These are phyloP conservation scores for Rhinolophus sinicus DNA, from an alignment of 2,113 vertebrate genomes.

Conservation along the genomic window DNA sequence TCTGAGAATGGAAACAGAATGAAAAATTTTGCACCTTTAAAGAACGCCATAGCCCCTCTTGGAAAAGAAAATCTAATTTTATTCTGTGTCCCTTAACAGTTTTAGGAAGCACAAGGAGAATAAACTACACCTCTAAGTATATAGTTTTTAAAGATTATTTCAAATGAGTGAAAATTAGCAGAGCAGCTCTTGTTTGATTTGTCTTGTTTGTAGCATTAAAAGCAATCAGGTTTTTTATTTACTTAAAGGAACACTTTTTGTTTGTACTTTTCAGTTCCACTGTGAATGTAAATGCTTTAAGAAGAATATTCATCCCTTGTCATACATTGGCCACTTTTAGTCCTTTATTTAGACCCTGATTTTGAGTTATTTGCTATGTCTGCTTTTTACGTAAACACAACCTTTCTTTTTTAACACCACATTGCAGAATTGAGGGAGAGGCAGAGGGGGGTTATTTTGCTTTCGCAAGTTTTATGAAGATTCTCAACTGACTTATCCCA, in stretches of 20 bases:
- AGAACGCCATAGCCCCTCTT: slow-evolving; percentile 73
- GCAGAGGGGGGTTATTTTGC: neutral
- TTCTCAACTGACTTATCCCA: neutral
- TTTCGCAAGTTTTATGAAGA: slow-evolving; percentile 52
- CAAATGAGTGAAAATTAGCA: slow-evolving; percentile 46
- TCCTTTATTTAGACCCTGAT: slow-evolving; percentile 36
- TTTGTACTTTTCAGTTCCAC: slow-evolving; percentile 25
- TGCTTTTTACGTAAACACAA: slow-evolving; percentile 48
- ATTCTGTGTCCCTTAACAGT: slow-evolving; percentile 35
- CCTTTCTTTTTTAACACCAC: neutral
- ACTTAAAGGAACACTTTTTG: slow-evolving; percentile 55
- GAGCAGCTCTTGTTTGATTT: slow-evolving; percentile 54
- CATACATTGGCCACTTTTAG: slow-evolving; percentile 1
- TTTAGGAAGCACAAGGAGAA: slow-evolving; percentile 54
- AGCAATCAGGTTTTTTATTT: slow-evolving; percentile 52
- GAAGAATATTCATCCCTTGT: slow-evolving; percentile 8
- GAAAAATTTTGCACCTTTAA: slow-evolving; percentile 83
- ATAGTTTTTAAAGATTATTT: slow-evolving; percentile 30
- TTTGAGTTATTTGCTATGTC: slow-evolving; percentile 56
- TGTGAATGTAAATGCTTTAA: slow-evolving; percentile 51
- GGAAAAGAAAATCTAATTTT: slow-evolving; percentile 74
- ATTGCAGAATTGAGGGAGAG: neutral
- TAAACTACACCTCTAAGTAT: slow-evolving; percentile 6
- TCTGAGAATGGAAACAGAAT: slow-evolving; percentile 44
- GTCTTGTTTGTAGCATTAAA: slow-evolving; percentile 57